phyloP scores from a whole-genome alignment of 2,888 invertebrate species.

The Thecophora atra region DNA sequence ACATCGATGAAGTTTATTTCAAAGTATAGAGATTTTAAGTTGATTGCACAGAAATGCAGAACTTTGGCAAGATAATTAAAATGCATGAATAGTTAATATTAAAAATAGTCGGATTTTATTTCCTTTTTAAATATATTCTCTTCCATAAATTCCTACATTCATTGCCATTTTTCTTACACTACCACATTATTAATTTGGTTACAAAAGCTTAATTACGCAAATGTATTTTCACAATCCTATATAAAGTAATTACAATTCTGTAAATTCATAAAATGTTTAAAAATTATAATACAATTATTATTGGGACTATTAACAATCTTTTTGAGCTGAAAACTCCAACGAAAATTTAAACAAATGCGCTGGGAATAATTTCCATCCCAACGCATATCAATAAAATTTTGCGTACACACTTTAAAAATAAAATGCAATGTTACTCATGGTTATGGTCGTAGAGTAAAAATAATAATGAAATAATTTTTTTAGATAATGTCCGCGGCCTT shows the following conservation, averaged over 20 bases:
- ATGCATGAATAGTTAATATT: neutral
- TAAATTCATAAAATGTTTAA: neutral
- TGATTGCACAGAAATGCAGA: neutral
- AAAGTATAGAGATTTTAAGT: conserved; percentile 47
- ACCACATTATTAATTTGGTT: conserved; percentile 24
- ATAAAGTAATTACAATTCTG: neutral
- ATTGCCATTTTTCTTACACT: conserved; percentile 19
- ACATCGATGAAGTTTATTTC: conserved; percentile 86
- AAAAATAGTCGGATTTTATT: conserved; percentile 23
- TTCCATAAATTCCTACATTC: conserved; percentile 2
- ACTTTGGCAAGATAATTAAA: neutral
- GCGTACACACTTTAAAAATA: neutral
- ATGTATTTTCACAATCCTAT: neutral
- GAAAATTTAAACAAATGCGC: neutral
- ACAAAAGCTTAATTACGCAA: conserved; percentile 13
- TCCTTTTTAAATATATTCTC: conserved; percentile 15
- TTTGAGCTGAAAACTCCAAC: neutral
- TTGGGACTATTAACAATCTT: neutral
- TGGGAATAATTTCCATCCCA: neutral
- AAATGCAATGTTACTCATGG: neutral
- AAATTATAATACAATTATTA: neutral
- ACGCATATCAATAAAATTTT: neutral
- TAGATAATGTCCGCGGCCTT: neutral
- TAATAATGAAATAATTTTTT: neutral
- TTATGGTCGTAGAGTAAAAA: neutral